These are phyloP conservation scores for Chrysoperla carnea DNA, from an alignment of 1,140 invertebrate genomes.

Conservation along the genomic window DNA sequence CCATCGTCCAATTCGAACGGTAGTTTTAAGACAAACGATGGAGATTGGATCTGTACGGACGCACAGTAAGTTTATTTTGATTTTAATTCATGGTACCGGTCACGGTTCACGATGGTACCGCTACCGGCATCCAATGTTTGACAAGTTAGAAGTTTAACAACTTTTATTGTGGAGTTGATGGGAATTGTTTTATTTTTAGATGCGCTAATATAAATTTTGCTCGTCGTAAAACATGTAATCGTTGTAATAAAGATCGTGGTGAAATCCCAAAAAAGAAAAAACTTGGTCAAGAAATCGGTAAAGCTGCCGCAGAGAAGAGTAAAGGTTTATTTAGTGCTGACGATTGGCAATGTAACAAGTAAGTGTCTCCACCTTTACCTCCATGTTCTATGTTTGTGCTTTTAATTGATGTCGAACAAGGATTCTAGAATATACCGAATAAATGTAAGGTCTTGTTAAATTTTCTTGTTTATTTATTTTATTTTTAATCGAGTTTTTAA, in stretches of 20 bases:
- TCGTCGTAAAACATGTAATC: slow-evolving; percentile 72
- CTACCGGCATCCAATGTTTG: neutral
- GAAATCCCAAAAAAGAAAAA: slow-evolving; percentile 58
- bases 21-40: neutral
- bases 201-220: slow-evolving; percentile 94
- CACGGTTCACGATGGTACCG: neutral
- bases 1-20: neutral
- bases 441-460: no score
- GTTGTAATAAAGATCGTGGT: slow-evolving; percentile 58
- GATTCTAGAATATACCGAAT: no score
- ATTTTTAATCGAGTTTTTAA: no score
- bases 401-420: no score
- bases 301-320: slow-evolving; percentile 94
- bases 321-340: slow-evolving; percentile 96
- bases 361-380: no score
- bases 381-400: no score
- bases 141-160: neutral
- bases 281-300: slow-evolving; percentile 92
- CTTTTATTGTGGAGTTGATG: no score
- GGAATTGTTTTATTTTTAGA: no score
- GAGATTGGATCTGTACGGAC: neutral
- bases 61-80: neutral
- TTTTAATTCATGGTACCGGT: neutral
- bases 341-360: slow-evolving; percentile 97
- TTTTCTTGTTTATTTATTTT: no score